Base-by-base conservation (phyloP, 1,140 invertebrate species). In the Papilio polyxenes region DNA sequence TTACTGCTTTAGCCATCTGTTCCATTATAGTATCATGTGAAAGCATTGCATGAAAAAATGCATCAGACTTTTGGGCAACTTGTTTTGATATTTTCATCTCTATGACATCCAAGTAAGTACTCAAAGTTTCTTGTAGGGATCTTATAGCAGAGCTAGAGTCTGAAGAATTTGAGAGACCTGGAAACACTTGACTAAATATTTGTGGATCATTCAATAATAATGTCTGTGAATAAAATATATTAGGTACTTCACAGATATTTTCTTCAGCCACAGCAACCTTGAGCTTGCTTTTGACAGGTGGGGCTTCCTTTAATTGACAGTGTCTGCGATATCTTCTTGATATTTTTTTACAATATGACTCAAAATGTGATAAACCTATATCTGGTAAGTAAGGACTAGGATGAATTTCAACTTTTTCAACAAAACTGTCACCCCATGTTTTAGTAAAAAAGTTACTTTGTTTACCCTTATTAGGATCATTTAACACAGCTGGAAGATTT, bases 31-130 rank as follows among this genome's bases (percentile, higher is more conserved):
- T 97, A 94, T 99, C 98, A 94, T 99, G 98, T 10, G 98, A 99
- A 76, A 98, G 97, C 98, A 99, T 99, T 10, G 98, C 98, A 94
- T 98, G 97, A 92, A 99, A 99, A 95, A 99, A 99, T 10, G 98
- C 98, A 85, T 98, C 98, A 8, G 98, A 99, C 93, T 99, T 98
- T 83, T 98, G 96, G n/a, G 98, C 97, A 75, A 99, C 98, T 95
- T 99, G 98, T 86, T 97, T 97, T 0, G 98, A 98, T 89, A 99
- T 99, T 94, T 98, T 97, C 83, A 99, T 97, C 95, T 99, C 99
- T 49, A 99, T 97, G 75, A 98, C 97, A 95, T 99, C 98, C 86
- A 99, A 95, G 93, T 99, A 99, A 93, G 99, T 98, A 89, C 97
- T 98, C n/a, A 99, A 94, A 85, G 96, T 95, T 89, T 96, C 96